Base-by-base conservation (phyloP, 2,888 invertebrate species). In the Suillia variegata region DNA sequence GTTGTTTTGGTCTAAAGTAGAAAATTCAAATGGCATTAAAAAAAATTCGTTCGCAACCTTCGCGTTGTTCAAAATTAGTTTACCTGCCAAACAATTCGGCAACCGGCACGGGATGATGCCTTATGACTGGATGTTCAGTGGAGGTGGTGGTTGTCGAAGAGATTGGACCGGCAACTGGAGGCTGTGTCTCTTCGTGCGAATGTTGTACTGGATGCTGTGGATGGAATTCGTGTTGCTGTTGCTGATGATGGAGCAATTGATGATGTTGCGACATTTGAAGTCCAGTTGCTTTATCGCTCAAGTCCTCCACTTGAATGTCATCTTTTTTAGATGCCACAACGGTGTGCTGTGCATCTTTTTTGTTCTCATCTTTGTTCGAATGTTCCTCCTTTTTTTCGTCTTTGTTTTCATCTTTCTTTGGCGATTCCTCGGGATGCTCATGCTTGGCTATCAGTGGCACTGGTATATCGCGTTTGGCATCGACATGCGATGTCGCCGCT, bases 381-480 rank as follows among this genome's bases (percentile, higher is more conserved):
- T 8, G 53, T 24, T 15, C 5, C 42, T 58, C 54, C 21, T 52
- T 10, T 2, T 17, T 51, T 8, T 58, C 45, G 48, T 64, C 61
- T 12, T 61, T 59, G 12, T 56, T 53, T 31, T 54, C 53, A 13
- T 68, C 66, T 17, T 66, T 56, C 5, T 61, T 64, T 12, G 59
- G 20, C 38, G 70, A 63, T 12, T 64, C 64, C 13, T 66, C 66
- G 12, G 65, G 66, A 56, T 67, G 67, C 2, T 65, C 61, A 18
- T 67, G 57, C 48, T 69, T 73, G 0, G 74, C 63, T 42, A 73
- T 68, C 15, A 76, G 74, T 42, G 78, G 79, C 22, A 78, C 78
- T n/a, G 79, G 76, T 62, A 78, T 76, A 42, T 78, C 78, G n/a
- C 78, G 77, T 56, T 72, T 67, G 21, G 54, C 59, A 21, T 34